A percentile compares a stretch with the other conserved stretches of the same genome.
These are phyloP conservation scores for Cyclura pinguis DNA, from an alignment of 2,797 vertebrate species.

Conservation along the genomic window DNA sequence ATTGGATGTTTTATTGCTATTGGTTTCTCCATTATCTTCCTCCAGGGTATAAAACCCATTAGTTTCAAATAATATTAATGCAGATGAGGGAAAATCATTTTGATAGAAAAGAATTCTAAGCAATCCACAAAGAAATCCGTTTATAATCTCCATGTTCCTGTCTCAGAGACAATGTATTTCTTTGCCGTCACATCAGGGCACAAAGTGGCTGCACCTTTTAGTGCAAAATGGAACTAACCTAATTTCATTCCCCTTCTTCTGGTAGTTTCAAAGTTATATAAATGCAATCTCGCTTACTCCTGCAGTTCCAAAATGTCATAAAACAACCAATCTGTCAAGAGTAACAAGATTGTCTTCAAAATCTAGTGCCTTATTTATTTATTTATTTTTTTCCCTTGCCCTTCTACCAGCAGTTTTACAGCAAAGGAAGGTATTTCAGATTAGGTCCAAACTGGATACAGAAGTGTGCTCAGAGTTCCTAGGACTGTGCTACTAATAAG, in stretches of 20 bases:
- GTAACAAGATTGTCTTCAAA: conserved; percentile 62
- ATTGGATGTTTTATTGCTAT: conserved; percentile 58
- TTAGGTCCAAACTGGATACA: conserved; percentile 32
- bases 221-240: conserved; percentile 56
- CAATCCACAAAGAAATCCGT: conserved; percentile 50
- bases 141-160: conserved; percentile 37
- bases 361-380: not conserved
- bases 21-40: conserved; percentile 54
- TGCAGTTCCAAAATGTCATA: conserved; percentile 65
- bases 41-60: conserved; percentile 55
- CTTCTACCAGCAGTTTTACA: conserved; percentile 54
- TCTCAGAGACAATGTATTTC: conserved; percentile 4
- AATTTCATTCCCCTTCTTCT: conserved; percentile 66
- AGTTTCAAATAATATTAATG: conserved; percentile 45
- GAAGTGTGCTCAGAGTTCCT: conserved; percentile 10
- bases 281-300: conserved; percentile 66
- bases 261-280: conserved; percentile 64
- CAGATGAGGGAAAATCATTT: conserved; percentile 26
- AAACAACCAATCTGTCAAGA: conserved; percentile 68
- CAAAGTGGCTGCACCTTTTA: conserved; percentile 58
- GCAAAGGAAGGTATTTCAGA: conserved; percentile 52
- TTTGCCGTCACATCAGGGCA: conserved; percentile 21
- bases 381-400: conserved; percentile 11
- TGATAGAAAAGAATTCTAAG: conserved; percentile 35
- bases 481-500: not conserved